A percentile compares a stretch with the other conserved stretches of the same genome.
Conservation (phyloP, 2,888 invertebrate genomes). For the Scaeva pyrastri region DNA sequence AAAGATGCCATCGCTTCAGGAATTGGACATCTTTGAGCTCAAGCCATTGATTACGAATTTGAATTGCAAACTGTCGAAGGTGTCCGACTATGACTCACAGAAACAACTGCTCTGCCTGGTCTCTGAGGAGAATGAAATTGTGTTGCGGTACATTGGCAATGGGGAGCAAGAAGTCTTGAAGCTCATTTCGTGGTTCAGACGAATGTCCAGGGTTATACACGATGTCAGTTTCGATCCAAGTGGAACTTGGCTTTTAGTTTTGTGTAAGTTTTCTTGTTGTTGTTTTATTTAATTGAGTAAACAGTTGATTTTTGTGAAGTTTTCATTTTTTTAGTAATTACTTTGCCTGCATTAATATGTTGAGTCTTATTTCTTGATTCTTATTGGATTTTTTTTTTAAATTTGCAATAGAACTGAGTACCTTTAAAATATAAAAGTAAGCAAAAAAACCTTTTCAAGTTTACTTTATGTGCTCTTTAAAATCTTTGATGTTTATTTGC, state of each 20-base stretch:
- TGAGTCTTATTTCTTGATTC: conserved; percentile 22
- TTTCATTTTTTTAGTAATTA: not conserved
- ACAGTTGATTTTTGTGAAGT: no score
- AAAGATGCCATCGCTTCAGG: conserved; percentile 77
- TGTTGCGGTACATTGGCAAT: conserved; percentile 82
- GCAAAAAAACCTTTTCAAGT: no score
- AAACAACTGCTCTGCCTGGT: conserved; percentile 83
- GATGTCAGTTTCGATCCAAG: conserved; percentile 93
- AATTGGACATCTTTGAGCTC: conserved; percentile 82
- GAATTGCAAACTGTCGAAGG: conserved; percentile 82
- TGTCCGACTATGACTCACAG: conserved; percentile 81
- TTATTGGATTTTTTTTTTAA: no score
- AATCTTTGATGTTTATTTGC: no score
- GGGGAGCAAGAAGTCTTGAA: conserved; percentile 82
- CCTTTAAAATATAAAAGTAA: no score
- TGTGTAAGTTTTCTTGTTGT: conserved; percentile 82
- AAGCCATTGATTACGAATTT: conserved; percentile 83
- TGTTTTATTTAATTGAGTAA: no score
- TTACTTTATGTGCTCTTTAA: no score
- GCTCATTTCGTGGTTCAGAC: conserved; percentile 83
- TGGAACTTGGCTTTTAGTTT: conserved; percentile 85
- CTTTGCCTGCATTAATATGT: not conserved
- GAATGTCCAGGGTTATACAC: conserved; percentile 84
- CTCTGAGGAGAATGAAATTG: conserved; percentile 83
- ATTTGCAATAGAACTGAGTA: no score